Evolutionary conservation across 2,113 vertebrate species (phyloP).

Genomic region (Ardeotis arabs): DNA sequence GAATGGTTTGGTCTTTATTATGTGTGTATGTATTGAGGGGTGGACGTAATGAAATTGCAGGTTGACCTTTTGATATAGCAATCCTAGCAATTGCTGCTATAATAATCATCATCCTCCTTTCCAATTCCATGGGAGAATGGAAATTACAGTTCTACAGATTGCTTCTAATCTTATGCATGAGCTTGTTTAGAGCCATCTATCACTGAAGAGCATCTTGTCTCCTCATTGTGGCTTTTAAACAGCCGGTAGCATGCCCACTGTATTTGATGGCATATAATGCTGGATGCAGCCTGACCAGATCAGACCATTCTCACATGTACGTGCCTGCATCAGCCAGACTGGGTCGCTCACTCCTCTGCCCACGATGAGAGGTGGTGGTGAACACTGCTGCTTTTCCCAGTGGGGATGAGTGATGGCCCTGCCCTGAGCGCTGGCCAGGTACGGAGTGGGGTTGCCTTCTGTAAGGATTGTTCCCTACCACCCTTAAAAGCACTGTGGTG

Average conservation of each 20-base stretch:
- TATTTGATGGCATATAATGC: neutral
- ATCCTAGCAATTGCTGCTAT: constrained; percentile 15
- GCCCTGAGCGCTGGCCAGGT: neutral
- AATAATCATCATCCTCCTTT: constrained; percentile 18
- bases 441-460: neutral
- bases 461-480: neutral
- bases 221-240: neutral
- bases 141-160: constrained; percentile 2
- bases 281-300: neutral
- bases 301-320: neutral
- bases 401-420: neutral
- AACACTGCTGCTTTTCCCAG: neutral
- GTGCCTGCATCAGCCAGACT: neutral
- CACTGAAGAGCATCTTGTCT: neutral
- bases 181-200: constrained; percentile 10
- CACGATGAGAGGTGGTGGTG: fast-evolving
- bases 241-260: neutral
- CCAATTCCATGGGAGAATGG: constrained; percentile 12
- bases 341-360: neutral
- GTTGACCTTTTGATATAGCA: constrained; percentile 37
- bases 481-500: neutral
- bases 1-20: constrained; percentile 23
- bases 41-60: constrained; percentile 27
- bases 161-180: constrained; percentile 38
- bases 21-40: neutral